Conservation (phyloP, 2,888 invertebrate genomes). For the Microchrysa polita region DNA sequence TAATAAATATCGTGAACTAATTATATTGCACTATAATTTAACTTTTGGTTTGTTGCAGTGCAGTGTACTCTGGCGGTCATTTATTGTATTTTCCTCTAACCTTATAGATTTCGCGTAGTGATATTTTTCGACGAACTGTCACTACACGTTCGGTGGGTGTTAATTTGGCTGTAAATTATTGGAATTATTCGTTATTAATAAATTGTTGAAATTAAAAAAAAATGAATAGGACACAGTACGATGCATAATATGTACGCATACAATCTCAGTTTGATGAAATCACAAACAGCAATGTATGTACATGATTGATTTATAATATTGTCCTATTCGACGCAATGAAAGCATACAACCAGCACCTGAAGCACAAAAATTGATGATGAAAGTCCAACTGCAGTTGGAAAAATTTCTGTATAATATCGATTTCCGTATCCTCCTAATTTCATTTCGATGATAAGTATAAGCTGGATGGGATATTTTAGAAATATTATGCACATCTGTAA, state of each 20-base stretch:
- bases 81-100: conserved; percentile 27
- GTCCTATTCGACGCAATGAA: no score
- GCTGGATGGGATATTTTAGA: no score
- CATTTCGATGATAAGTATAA: no score
- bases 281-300: conserved; percentile 34
- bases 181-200: neutral
- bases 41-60: neutral
- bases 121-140: conserved; percentile 30
- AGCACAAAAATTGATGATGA: neutral
- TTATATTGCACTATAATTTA: conserved; percentile 5
- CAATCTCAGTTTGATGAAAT: conserved; percentile 32
- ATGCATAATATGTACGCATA: conserved; percentile 21
- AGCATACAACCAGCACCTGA: neutral
- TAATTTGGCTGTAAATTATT: conserved; percentile 11
- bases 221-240: neutral
- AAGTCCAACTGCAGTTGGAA: no score
- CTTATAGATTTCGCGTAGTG: conserved; percentile 29
- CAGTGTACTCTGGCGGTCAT: no score
- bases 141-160: neutral
- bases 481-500: no score
- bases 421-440: no score
- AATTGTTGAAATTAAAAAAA: neutral
- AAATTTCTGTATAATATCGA: no score
- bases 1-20: neutral
- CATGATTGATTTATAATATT: no score